These are phyloP conservation scores for Ophioninae sp. DNA, from an alignment of 2,888 invertebrate genomes.

Conservation along the genomic window DNA sequence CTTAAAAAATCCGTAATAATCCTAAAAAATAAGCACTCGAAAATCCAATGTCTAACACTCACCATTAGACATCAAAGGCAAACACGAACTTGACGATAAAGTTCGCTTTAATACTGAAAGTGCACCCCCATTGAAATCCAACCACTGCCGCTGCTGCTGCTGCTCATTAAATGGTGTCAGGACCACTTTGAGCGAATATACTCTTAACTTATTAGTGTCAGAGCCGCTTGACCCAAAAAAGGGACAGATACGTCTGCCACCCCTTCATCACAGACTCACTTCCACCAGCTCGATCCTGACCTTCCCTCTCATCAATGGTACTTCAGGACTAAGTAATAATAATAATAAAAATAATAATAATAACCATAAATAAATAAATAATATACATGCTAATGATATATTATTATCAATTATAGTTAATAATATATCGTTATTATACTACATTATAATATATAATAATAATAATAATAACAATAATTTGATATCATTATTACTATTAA, in stretches of 20 bases:
- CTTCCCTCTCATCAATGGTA: constrained; percentile 53
- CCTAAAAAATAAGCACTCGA: too few species aligned
- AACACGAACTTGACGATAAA: not conserved
- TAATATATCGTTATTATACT: too few species aligned
- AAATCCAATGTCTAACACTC: too few species aligned
- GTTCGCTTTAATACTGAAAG: not conserved
- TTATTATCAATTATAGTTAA: too few species aligned
- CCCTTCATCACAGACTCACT: constrained; percentile 17
- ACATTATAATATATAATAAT: too few species aligned
- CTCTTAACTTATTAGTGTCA: constrained; percentile 73
- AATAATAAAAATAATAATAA: not conserved
- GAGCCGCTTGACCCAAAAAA: constrained; percentile 74
- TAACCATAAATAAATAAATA: too few species aligned
- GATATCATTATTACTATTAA: too few species aligned
- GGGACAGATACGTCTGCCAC: constrained; percentile 8
- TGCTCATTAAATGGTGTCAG: constrained; percentile 63
- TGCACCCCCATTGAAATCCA: not conserved
- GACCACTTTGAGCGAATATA: constrained; percentile 65
- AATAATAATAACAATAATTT: too few species aligned
- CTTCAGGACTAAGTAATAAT: constrained; percentile 21
- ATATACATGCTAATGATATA: too few species aligned
- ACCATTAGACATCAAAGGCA: too few species aligned
- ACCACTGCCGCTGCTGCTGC: not conserved
- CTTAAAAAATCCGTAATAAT: too few species aligned
- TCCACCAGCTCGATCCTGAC: constrained; percentile 14